A percentile compares a stretch with the other conserved stretches of the same genome.
phyloP scores from a whole-genome alignment of 2,113 vertebrate genomes.

The Montifringilla adamsi region DNA sequence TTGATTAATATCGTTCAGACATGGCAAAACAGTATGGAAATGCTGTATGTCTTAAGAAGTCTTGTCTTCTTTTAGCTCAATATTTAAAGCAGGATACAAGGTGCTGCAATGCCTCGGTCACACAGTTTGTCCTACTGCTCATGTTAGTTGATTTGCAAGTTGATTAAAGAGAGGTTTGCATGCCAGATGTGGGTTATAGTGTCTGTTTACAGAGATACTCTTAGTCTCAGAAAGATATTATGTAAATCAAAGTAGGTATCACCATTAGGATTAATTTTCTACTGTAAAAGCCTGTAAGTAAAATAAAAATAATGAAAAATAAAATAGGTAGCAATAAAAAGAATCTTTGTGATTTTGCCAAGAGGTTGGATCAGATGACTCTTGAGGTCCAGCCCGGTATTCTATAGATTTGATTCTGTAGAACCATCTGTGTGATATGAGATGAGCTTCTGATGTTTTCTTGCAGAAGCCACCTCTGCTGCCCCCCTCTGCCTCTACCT shows the following conservation, averaged over 20 bases:
- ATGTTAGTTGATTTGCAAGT: not conserved
- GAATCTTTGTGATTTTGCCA: not conserved
- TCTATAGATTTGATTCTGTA: not conserved
- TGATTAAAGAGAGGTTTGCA: not conserved
- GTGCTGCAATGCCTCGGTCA: not conserved
- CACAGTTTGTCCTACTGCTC: not conserved
- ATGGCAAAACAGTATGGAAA: not conserved
- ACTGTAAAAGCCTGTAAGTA: not conserved
- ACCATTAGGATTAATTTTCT: not conserved
- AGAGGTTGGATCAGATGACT: not conserved
- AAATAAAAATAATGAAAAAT: not conserved
- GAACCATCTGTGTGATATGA: not conserved
- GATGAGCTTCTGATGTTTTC: not conserved
- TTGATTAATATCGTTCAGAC: not conserved
- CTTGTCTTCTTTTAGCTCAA: not conserved
- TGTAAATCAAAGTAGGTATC: not conserved
- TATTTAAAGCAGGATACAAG: not conserved
- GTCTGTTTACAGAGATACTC: not conserved
- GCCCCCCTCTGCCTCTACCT: accelerated
- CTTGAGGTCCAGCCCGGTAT: not conserved
- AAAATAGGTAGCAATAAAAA: not conserved
- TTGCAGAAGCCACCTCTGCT: not conserved
- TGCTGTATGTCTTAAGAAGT: not conserved
- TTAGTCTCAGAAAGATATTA: not conserved
- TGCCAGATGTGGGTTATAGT: not conserved